Percentiles rank a stretch among this genome's conserved stretches.
Conservation (phyloP, 1,140 invertebrate genomes). For the Drosophila nikananu region DNA sequence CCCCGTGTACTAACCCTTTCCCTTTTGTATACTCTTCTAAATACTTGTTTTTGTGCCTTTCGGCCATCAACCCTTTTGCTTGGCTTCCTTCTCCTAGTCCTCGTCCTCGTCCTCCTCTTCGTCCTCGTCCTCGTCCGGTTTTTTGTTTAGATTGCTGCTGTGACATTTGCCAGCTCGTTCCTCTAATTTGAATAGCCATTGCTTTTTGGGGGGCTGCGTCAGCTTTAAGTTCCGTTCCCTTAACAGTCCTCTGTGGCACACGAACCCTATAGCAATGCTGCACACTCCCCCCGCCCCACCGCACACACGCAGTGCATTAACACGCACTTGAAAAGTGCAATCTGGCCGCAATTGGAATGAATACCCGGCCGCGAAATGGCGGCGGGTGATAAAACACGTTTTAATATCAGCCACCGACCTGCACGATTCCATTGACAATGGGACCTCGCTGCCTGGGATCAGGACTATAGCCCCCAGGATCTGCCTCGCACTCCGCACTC, state of each 20-base stretch:
- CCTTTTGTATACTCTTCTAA: conserved; percentile 11
- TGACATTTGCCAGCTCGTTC: conserved; percentile 51
- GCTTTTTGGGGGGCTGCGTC: conserved; percentile 29
- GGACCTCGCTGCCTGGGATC: conserved; percentile 32
- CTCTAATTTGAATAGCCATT: conserved; percentile 58
- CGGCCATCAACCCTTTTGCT: conserved; percentile 42
- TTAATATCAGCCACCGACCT: conserved; percentile 71
- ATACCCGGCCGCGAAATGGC: conserved; percentile 80
- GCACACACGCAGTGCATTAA: conserved; percentile 71
- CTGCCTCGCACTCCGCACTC: background rate
- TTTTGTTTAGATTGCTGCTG: conserved; percentile 42
- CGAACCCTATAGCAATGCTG: background rate
- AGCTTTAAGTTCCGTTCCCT: conserved; percentile 48
- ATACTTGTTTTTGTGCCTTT: conserved; percentile 36
- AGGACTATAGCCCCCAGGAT: conserved; percentile 34
- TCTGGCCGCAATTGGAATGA: conserved; percentile 82
- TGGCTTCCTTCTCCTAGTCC: conserved; percentile 11
- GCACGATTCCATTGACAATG: conserved; percentile 61
- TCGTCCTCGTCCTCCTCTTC: background rate
- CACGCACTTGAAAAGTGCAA: conserved; percentile 82
- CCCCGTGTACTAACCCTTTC: background rate
- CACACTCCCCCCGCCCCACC: background rate
- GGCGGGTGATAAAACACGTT: conserved; percentile 84
- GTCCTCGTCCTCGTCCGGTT: conserved; percentile 6
- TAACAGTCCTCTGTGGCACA: conserved; percentile 17